phyloP scores from a whole-genome alignment of 2,113 vertebrate genomes.

The Malaclemys terrapin region DNA sequence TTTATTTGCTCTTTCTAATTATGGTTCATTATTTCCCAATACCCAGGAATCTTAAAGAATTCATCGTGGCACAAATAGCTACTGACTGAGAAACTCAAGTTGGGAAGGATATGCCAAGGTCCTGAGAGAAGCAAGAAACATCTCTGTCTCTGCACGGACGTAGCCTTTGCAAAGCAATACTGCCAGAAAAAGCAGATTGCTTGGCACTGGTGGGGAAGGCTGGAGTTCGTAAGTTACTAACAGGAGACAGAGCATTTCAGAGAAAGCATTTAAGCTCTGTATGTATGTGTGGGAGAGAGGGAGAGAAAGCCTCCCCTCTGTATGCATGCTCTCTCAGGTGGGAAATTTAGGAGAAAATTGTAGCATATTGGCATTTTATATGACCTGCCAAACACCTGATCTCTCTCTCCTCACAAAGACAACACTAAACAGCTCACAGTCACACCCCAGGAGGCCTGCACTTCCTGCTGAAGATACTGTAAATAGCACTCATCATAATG shows the following conservation, averaged over 20 bases:
- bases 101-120: background rate
- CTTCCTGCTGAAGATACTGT: background rate
- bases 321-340: accelerated
- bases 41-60: background rate
- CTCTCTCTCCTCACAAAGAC: background rate
- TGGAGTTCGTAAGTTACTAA: background rate
- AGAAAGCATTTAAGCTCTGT: background rate
- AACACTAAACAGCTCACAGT: background rate
- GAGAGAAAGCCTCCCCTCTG: background rate
- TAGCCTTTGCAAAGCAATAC: background rate
- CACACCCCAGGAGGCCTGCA: background rate
- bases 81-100: background rate
- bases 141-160: background rate
- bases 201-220: background rate
- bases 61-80: background rate
- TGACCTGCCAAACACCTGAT: background rate
- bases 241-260: background rate
- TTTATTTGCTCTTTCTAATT: background rate
- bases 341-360: background rate
- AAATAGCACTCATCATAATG: background rate
- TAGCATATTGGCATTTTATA: background rate
- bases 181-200: background rate
- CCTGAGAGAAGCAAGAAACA: background rate
- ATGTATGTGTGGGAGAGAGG: background rate
- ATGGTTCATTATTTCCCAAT: background rate